Evolutionary conservation across 2,888 invertebrate species (phyloP), one percentile per base, ranked within the genome.

Genomic region (Lasioglossum marginatum): DNA sequence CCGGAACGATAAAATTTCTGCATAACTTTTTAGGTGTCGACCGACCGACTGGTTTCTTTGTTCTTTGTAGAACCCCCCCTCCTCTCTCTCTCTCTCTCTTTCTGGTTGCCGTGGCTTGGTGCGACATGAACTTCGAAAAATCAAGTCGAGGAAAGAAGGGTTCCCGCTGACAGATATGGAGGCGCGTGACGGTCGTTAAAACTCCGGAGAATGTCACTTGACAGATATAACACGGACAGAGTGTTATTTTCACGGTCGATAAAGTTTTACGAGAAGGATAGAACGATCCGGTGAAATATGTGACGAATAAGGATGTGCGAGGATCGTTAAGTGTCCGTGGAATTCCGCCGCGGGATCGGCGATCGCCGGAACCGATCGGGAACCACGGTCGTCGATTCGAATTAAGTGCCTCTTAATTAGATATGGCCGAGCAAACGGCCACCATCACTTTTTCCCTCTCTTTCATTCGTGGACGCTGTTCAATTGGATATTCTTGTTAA

Each of bases 141-240:
- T 85, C 77, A 71, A 72, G 78, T 77, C 63, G 52, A 52, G 52
- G 72, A 60, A 78, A 80, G 77, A 75, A 75, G 77, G 77, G 74
- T 60, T 66, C 45, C 68, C 52, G 31, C 14, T 63, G 84, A 85
- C 84, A 85, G 87, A 87, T 79, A 82, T 48, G 83, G 82, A 85
- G 84, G 85, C 70, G 83, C 87, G 87, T 82, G 89, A 89, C 83
- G 87, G 81, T 81, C 89, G 89, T 90, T 87, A 85, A 87, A 90
- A 83, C 83, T 85, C 79, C 27, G 71, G 82, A 78, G 83, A 89
- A 86, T 85, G 89, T 86, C 88, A 80, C 81, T 86, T 75, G 83
- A 81, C 74, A 76, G 88, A 88, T 85, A 79, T 82, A 83, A 81
- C 82, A 72, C 78, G 57, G 81, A 34, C 79, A 79, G 88, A 88